Evolutionary conservation across 2,888 invertebrate species (phyloP), one percentile per base, ranked within the genome.

Genomic region (Asteroscopus sphinx): DNA sequence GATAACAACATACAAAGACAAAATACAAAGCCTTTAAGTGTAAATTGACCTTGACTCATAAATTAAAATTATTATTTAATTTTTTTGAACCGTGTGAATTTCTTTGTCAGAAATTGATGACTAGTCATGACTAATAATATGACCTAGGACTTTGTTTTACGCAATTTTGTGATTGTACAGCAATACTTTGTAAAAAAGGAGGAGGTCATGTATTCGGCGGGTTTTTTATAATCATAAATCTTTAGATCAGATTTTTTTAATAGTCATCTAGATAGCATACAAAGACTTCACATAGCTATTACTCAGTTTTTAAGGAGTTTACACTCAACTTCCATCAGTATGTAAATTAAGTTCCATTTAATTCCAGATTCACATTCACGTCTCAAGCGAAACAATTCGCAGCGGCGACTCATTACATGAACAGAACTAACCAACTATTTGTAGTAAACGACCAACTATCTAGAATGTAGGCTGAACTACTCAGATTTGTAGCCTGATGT

Each of bases 301-400:
- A 4, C 5, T 21, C 21, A 21, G 4, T 21, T 21, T 21, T 21
- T 21, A 4, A 21, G 6, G 21, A 6, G 7, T 1, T n/a, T 17
- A 15, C 35, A 15, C 5, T 2, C 8, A 37, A 30, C 21, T 45
- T 8, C 15, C 6, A 48, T 8, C 30, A 26, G 17, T 37, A 61
- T 51, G 49, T 47, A 67, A 61, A 67, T 67, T 67, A 30, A 67
- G 44, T 67, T 37, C 42, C 44, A 51, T 66, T 51, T 39, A 44
- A 61, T 47, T 26, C 36, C 16, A 25, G 28, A 11, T 33, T 48
- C 47, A 54, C 53, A 59, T 67, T 47, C 33, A 45, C 30, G 55
- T 41, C 68, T 56, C 37, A 32, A 49, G 61, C 26, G 49, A 55
- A 68, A 72, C 73, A 65, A 61, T 68, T 72, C 53, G 68, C 54